Base-by-base conservation (phyloP, 1,140 invertebrate genomes). In the Tribolium madens region DNA sequence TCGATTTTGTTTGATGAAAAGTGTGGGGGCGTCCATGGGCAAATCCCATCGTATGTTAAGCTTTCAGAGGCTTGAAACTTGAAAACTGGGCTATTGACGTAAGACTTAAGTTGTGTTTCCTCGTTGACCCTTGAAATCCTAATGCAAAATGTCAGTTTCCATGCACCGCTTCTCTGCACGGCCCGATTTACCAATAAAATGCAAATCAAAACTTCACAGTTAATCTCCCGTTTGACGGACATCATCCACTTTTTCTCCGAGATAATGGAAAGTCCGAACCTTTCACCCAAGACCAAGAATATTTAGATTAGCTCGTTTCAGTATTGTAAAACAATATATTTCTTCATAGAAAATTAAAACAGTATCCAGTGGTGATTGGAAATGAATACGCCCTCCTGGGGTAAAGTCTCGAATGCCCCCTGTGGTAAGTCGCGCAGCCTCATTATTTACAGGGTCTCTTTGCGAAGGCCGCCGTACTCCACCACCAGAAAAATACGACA, bases 361-460 rank as follows among this genome's bases (percentile, higher is more conserved):
- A 84, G 84, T 84, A 85, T 85, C 84, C 84, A 85, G 84, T 84
- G 84, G 84, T 85, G 84, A 85, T 85, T 85, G 84, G 83, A 85
- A 85, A 85, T 85, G 84, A 85, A 85, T 85, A 84, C 83, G 83
- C 81, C 84, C 84, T 78, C 82, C 83, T 78, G 79, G 80, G 82
- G 81, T 78, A 75, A 81, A 76, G 75, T 80, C 77, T 79, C 76
- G 78, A 69, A 71, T 78, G 78, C 84, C 84, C 84, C 84, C 81
- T 75, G 84, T 78, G 76, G 84, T 80, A 83, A 84, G 83, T 84
- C 83, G 81, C 83, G 82, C 77, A 82, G 81, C 76, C 83, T 82
- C 83, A 84, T 84, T 84, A 84, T 84, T 84, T 84, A 84, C 82
- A 75, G 81, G 76, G 82, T 77, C 81, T 78, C 81, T 83, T 84